A percentile compares a stretch with the other conserved stretches of the same genome.
Conservation (phyloP, 1,140 invertebrate genomes). For the Zaprionus kolodkinae region DNA sequence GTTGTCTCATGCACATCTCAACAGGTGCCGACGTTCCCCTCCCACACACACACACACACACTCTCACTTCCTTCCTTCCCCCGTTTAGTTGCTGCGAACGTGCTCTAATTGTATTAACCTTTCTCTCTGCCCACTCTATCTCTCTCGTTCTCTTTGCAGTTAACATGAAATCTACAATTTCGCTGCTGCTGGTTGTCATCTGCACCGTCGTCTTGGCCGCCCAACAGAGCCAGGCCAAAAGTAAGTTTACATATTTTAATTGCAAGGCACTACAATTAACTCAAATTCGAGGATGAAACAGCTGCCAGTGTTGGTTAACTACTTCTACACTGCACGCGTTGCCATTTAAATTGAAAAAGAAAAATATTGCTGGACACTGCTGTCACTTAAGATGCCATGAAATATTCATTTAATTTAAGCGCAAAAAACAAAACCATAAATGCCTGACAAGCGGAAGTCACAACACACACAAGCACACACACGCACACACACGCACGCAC, state of each 20-base stretch:
- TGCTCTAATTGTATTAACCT: slow-evolving; percentile 19
- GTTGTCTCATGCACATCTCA: slow-evolving; percentile 51
- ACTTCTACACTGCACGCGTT: not conserved
- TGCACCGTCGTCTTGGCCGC: slow-evolving; percentile 81
- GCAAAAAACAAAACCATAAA: slow-evolving; percentile 74
- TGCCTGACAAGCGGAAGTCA: slow-evolving; percentile 48
- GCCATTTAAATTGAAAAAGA: slow-evolving; percentile 18
- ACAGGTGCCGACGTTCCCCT: slow-evolving; percentile 45
- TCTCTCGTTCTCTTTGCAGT: slow-evolving; percentile 50
- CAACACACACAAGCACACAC: slow-evolving; percentile 16
- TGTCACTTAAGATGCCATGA: slow-evolving; percentile 43
- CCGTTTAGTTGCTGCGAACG: not conserved
- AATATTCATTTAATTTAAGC: slow-evolving; percentile 63
- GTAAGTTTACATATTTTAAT: slow-evolving; percentile 57
- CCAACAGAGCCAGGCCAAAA: slow-evolving; percentile 82
- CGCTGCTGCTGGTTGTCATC: slow-evolving; percentile 77
- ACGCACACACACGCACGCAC: slow-evolving; percentile 3
- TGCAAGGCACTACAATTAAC: slow-evolving; percentile 15
- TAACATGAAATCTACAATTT: slow-evolving; percentile 82
- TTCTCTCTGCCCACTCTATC: slow-evolving; percentile 17
- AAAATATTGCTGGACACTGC: slow-evolving; percentile 12
- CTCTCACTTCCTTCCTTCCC: not conserved
- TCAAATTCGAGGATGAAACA: not conserved
- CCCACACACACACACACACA: not conserved
- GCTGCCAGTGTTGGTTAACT: not conserved